Evolutionary conservation across 2,888 invertebrate genomes (phyloP).

Genomic region (Alloplasta piceator): DNA sequence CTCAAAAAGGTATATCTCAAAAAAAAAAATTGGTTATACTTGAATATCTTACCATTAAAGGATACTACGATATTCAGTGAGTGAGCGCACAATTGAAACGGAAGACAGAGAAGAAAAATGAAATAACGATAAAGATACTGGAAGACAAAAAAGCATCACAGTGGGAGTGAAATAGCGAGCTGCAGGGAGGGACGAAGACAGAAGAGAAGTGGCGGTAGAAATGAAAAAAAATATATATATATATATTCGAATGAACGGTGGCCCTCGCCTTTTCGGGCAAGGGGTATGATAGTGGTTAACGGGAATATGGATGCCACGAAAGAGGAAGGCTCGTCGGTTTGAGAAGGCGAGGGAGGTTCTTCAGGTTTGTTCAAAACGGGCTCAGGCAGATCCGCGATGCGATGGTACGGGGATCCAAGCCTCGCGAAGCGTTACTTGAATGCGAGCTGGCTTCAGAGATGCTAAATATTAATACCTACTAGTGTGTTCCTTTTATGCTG

Average conservation of each 20-base stretch:
- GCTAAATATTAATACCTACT: constrained; percentile 83
- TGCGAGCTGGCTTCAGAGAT: constrained; percentile 80
- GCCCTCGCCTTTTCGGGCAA: constrained; percentile 33
- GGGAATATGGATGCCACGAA: constrained; percentile 34
- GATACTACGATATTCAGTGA: constrained; percentile 70
- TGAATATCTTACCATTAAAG: constrained; percentile 82
- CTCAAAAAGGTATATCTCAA: too few species aligned
- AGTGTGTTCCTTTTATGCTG: constrained; percentile 81
- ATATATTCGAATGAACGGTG: constrained; percentile 21
- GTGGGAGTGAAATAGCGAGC: background rate
- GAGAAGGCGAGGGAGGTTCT: constrained; percentile 23
- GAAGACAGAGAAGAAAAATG: constrained; percentile 27
- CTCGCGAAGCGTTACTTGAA: constrained; percentile 76
- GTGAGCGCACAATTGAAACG: constrained; percentile 45
- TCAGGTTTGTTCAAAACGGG: constrained; percentile 43
- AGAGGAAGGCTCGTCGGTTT: constrained; percentile 28
- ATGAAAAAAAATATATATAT: constrained; percentile 37
- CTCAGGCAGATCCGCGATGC: constrained; percentile 34
- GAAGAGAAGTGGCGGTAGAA: constrained; percentile 24
- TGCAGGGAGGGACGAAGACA: background rate
- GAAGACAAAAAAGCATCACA: constrained; percentile 24
- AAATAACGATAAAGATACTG: constrained; percentile 13
- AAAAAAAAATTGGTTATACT: constrained; percentile 82
- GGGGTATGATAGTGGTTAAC: constrained; percentile 44
- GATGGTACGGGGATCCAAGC: constrained; percentile 76